Evolutionary conservation across 1,140 invertebrate species (phyloP).

Genomic region (Atta texana): DNA sequence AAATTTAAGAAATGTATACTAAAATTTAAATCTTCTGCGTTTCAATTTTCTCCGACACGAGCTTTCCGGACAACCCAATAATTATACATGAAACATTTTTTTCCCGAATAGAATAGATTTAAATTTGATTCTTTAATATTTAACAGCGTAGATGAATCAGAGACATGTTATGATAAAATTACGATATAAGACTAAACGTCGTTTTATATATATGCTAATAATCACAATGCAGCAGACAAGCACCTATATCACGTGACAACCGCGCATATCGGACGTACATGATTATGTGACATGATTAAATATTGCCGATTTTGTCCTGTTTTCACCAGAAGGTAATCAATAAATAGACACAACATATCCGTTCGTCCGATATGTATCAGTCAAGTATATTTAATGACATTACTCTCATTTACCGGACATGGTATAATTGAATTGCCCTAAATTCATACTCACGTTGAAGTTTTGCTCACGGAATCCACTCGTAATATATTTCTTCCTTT

Average conservation of each 20-base stretch:
- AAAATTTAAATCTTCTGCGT: too few relatives aligned
- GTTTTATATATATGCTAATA: not conserved
- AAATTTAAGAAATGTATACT: too few relatives aligned
- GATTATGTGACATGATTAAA: conserved; percentile 24
- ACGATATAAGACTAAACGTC: not conserved
- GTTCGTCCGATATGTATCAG: conserved; percentile 30
- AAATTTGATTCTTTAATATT: too few relatives aligned
- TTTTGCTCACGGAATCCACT: not conserved
- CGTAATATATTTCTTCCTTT: not conserved
- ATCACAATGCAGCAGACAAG: not conserved
- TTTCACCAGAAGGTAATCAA: conserved; percentile 29
- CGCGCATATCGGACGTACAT: conserved; percentile 13
- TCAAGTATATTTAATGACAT: conserved; percentile 2
- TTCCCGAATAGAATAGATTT: too few relatives aligned
- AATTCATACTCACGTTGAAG: conserved; percentile 11
- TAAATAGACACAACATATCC: conserved; percentile 35
- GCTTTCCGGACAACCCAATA: too few relatives aligned
- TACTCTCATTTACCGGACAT: conserved; percentile 25
- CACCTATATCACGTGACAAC: not conserved
- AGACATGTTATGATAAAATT: conserved; percentile 10
- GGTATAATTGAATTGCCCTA: conserved; percentile 30
- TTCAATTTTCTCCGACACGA: too few relatives aligned
- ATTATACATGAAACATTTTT: too few relatives aligned
- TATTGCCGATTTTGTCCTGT: conserved; percentile 14
- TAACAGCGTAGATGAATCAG: not conserved